Base-by-base conservation (phyloP, 2,888 invertebrate species). In the Apocheima hispidaria region DNA sequence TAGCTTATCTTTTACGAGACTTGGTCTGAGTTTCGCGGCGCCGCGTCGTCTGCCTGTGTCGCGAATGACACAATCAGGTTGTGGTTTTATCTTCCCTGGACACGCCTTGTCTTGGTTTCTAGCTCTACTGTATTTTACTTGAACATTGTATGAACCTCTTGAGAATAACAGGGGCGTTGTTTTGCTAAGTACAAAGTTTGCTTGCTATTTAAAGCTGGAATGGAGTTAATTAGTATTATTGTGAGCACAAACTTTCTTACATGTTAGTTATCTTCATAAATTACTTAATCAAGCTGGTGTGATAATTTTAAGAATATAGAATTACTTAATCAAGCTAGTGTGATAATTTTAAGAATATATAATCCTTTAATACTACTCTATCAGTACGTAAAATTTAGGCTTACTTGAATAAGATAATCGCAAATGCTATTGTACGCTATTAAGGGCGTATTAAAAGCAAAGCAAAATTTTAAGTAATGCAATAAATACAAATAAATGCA, bases 1-100 rank as follows among this genome's bases (percentile, higher is more conserved):
- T 56, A 46, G 75, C 75, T 83, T 83, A 82, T 83, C 81, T 84
- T 85, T 84, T 84, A 84, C 77, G 81, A 78, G 78, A 73, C 70
- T 78, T 76, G 74, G 81, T 82, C 79, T 77, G 77, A 70, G 74
- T 69, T 70, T 70, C 67, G 63, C 67, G 85, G 86, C 88, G 87
- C 85, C 87, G 73, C 68, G 59, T 63, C 72, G 86, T 87, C 87
- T 87, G 76, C 69, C 68, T 61, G 73, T 72, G 66, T 55, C 41
- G 75, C 68, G 62, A 72, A 74, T 74, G 71, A 74, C 73, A 72
- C 74, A 68, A 72, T 72, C 68, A 60, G 67, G 70, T 66, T 64
- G 73, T 65, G 65, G 67, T 71, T 51, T 51, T 77, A 72, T 77
- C 67, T 68, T 53, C 60, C 63, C 62, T 60, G 71, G 72, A 69